phyloP scores from a whole-genome alignment of 2,797 vertebrate genomes.

The Pantherophis vulpinus region DNA sequence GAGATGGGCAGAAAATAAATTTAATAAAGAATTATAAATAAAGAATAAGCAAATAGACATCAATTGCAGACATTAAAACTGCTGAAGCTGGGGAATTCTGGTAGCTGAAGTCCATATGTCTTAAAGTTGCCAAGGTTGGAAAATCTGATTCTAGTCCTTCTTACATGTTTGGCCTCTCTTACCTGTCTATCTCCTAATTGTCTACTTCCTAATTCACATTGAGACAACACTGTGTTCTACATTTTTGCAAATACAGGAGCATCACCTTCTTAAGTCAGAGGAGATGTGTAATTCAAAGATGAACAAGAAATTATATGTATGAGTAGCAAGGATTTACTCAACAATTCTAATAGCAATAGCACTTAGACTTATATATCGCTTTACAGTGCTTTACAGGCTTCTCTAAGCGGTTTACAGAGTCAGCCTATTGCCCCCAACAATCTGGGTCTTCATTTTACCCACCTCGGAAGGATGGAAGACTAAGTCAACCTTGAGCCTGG shows the following conservation, averaged over 20 bases:
- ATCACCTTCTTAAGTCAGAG: not conserved
- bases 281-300: not conserved
- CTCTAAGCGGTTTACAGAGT: too few relatives aligned
- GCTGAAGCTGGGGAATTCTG: not conserved
- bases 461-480: too few relatives aligned
- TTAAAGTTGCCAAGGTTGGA: not conserved
- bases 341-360: not conserved
- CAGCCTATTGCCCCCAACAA: too few relatives aligned
- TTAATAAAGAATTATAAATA: not conserved
- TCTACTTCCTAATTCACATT: not conserved
- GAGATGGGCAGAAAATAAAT: not conserved
- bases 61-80: not conserved
- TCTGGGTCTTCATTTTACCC: too few relatives aligned
- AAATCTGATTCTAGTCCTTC: not conserved
- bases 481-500: too few relatives aligned
- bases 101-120: not conserved
- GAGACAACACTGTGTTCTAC: not conserved
- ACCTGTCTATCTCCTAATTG: not conserved
- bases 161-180: not conserved
- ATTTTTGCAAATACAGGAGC: not conserved
- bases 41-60: not conserved
- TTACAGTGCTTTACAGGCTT: too few relatives aligned
- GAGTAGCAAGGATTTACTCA: not conserved
- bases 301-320: not conserved
- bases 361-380: too few relatives aligned